A percentile compares a stretch with the other conserved stretches of the same genome.
These are phyloP conservation scores for Petrosia ficiformis DNA, from an alignment of 37 sponge, comb jelly and placozoan species.

Conservation along the genomic window DNA sequence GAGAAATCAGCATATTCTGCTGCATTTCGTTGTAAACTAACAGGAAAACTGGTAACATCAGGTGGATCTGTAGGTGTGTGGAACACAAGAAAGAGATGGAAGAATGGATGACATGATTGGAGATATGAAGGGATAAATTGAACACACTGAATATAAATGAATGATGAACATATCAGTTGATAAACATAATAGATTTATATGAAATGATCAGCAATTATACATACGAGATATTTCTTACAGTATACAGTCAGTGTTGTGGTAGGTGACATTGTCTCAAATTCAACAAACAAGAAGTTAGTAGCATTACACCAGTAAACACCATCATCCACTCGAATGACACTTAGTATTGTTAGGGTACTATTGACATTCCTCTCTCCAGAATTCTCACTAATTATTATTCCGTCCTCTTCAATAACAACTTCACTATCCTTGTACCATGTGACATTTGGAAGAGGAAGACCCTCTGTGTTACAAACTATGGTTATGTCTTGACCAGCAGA, in stretches of 20 bases:
- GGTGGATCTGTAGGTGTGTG: not conserved
- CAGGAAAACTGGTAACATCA: no score
- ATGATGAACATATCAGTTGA: no score
- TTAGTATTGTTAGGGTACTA: not conserved
- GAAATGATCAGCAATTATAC: no score
- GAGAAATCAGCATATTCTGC: no score
- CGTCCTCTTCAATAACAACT: not conserved
- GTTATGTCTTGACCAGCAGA: slow-evolving; percentile 1
- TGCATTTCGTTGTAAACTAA: no score
- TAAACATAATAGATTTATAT: no score
- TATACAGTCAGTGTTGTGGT: not conserved
- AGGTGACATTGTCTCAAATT: not conserved
- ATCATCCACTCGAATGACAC: not conserved
- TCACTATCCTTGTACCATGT: slow-evolving; percentile 8
- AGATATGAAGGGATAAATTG: not conserved
- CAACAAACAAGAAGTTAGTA: not conserved
- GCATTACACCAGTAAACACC: not conserved
- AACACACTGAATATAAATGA: not conserved
- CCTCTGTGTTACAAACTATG: not conserved
- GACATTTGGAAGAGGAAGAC: not conserved
- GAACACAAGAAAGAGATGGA: not conserved
- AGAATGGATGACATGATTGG: not conserved
- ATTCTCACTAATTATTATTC: no score
- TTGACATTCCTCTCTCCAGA: not conserved
- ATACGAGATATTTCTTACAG: not conserved